phyloP scores from a whole-genome alignment of 2,888 invertebrate genomes.

The Aproaerema taeniolella region DNA sequence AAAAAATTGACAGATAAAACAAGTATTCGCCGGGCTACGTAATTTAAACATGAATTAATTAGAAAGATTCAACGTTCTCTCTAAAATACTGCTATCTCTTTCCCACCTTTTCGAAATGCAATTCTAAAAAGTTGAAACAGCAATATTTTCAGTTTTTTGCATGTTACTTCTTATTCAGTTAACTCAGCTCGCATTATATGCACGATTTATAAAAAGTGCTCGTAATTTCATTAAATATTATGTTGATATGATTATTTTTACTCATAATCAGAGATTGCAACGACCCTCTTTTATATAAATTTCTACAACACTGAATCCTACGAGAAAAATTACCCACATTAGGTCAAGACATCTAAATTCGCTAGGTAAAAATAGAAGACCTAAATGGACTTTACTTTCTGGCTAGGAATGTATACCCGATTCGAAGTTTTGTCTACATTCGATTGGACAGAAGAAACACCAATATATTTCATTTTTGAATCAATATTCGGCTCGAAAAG shows the following conservation, averaged over 20 bases:
- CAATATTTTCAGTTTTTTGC: no score
- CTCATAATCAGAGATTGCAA: constrained; percentile 28
- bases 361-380: constrained; percentile 5
- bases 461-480: no score
- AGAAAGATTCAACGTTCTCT: no score
- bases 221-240: constrained; percentile 13
- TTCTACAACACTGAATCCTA: constrained; percentile 4
- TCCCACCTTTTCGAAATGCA: background rate
- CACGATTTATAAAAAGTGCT: constrained; percentile 12
- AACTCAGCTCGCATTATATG: no score
- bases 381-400: background rate
- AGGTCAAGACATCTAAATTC: constrained; percentile 1
- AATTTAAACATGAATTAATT: no score
- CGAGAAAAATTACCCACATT: background rate
- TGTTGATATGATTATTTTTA: constrained; percentile 26
- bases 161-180: no score
- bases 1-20: constrained; percentile 2
- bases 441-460: no score
- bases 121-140: no score
- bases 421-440: no score
- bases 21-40: no score
- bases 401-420: constrained; percentile 7
- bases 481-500: no score
- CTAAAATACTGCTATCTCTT: no score
- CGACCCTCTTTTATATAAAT: constrained; percentile 17